These are phyloP conservation scores for Penaeus monodon DNA, from an alignment of 2,888 invertebrate species.

Conservation along the genomic window DNA sequence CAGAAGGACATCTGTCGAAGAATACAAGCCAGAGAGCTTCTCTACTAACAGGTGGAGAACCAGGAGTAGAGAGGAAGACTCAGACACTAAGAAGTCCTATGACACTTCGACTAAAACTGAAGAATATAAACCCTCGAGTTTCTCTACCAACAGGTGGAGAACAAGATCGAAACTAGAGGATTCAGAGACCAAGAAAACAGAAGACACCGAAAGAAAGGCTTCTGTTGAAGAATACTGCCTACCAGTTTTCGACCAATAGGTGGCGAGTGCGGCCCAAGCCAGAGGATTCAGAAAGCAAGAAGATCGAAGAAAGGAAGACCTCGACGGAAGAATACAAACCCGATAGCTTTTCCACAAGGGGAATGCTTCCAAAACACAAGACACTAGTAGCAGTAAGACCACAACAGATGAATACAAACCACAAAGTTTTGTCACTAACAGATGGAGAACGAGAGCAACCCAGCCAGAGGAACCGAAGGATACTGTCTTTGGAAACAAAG, in stretches of 20 bases:
- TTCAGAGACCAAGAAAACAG: not conserved
- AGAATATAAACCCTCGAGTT: constrained; percentile 42
- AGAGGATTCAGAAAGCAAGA: not conserved
- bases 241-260: constrained; percentile 44
- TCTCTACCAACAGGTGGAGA: constrained; percentile 47
- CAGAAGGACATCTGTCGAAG: not conserved
- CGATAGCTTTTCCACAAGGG: constrained; percentile 30
- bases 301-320: constrained; percentile 4
- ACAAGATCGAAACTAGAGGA: not conserved
- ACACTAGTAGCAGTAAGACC: not conserved
- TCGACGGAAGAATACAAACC: constrained; percentile 31
- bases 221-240: constrained; percentile 41
- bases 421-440: not conserved
- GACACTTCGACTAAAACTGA: not conserved
- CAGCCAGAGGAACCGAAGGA: constrained; percentile 15
- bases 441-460: constrained; percentile 14
- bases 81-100: not conserved
- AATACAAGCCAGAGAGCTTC: constrained; percentile 35
- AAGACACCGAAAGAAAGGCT: no score
- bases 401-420: constrained; percentile 17
- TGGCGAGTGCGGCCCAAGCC: constrained; percentile 17
- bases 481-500: constrained; percentile 29
- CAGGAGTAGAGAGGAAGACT: not conserved
- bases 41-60: constrained; percentile 44
- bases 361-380: constrained; percentile 14